Base-by-base conservation (phyloP, 2,113 vertebrate genomes). In the Peucedramus taeniatus region DNA sequence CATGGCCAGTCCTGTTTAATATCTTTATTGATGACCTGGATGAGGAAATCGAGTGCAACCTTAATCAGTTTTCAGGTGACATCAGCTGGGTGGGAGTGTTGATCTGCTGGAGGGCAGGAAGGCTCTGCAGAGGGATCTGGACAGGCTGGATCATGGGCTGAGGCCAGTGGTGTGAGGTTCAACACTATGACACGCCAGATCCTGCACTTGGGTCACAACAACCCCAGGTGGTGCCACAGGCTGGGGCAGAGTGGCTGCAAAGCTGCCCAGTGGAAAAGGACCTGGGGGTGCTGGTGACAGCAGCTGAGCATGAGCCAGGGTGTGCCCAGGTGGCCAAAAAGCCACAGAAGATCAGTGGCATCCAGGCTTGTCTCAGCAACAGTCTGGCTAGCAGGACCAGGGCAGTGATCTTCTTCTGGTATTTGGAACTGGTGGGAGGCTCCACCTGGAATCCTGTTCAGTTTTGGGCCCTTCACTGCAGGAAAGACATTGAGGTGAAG, bases 21-120 rank as follows among this genome's bases (percentile, higher is more conserved):
- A 15, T 11, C 22, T 51, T 56, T 50, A 24, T n/a, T n/a, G 22
- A 8, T 9, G 4, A 60, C 11, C 11, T 69, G 15, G 21, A 74
- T 11, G 6, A 88, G 9, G 10, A 27, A 8, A 72, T 37, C 0
- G 0, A 37, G 11, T 57, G 30, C 4, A 26, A 1, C 33, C 13
- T 51, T 10, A 27, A 20, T 27, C 47, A 21, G 9, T 31, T 28
- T 47, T 4, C 13, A 61, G 40, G 4, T 4, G 2, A 37, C 30
- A 28, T 19, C 12, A 61, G 15, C 1, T 47, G 49, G 3, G 22
- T 83, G 17, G 11, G 17, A 21, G 2, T 54, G 18, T 0, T 39
- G n/a, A 9, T 9, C 14, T 84, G 21, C 28, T 23, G 3, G 9
- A 50, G 28, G 12, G 6, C 3, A 20, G 33, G 13, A 6, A 24